Percentiles rank a stretch among this genome's conserved stretches.
phyloP scores from a whole-genome alignment of 2,113 vertebrate genomes.

The Oncorhynchus mykiss region DNA sequence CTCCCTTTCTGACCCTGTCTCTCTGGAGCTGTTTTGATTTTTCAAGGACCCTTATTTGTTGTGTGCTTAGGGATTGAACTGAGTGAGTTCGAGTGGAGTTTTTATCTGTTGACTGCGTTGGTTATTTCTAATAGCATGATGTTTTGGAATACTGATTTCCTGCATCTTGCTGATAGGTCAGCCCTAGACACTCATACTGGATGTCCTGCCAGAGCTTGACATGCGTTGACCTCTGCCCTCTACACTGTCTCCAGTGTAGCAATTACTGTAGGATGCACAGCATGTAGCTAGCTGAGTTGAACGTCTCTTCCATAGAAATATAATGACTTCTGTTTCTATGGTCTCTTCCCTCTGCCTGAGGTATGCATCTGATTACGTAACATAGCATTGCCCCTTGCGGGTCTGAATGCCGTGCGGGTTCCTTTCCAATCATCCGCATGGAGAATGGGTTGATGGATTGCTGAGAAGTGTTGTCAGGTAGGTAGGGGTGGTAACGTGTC shows the following conservation, averaged over 20 bases:
- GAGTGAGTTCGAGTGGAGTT: background rate
- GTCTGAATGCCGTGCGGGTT: constrained; percentile 5
- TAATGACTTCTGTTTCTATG: too few species aligned
- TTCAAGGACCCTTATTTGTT: background rate
- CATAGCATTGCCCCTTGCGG: constrained; percentile 23
- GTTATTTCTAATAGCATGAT: constrained; percentile 7
- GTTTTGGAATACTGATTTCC: constrained; percentile 5
- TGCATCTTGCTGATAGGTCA: constrained; percentile 22
- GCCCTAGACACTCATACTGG: constrained; percentile 1
- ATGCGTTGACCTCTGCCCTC: constrained; percentile 11
- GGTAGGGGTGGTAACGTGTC: constrained; percentile 65
- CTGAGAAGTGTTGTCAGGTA: constrained; percentile 8
- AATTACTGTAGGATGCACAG: constrained; percentile 16
- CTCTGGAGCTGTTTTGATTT: background rate
- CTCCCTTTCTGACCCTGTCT: background rate
- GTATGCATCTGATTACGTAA: constrained; percentile 40
- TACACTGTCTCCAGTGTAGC: constrained; percentile 4
- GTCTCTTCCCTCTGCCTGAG: constrained; percentile 24
- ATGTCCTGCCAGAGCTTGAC: background rate
- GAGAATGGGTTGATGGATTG: constrained; percentile 31
- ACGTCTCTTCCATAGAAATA: background rate
- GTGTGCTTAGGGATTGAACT: background rate
- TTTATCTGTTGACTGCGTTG: background rate
- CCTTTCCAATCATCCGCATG: constrained; percentile 52
- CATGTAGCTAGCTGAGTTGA: constrained; percentile 30